These are phyloP conservation scores for mouse (Mus musculus) DNA, from an alignment of 2,113 vertebrate genomes.

Conservation along the genomic window DNA sequence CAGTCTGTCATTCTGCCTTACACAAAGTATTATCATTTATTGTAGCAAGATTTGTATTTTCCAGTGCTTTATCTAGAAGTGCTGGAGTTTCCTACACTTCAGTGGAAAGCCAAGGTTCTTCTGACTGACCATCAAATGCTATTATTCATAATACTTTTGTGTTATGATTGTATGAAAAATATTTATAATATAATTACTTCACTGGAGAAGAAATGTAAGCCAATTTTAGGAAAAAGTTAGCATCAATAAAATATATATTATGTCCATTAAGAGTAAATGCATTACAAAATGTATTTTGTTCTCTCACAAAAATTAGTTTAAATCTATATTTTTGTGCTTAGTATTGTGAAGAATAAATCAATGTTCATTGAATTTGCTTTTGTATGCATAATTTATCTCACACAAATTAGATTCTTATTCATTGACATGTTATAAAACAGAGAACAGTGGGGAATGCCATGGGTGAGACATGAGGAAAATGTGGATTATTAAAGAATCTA, in stretches of 20 bases:
- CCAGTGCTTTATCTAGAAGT: neutral
- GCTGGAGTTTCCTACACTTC: neutral
- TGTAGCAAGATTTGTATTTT: neutral
- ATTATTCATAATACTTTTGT: neutral
- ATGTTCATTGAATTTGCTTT: neutral
- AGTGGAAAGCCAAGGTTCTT: neutral
- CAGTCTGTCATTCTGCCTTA: neutral
- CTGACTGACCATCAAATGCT: neutral
- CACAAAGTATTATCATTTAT: neutral
- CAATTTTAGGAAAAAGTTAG: slow-evolving; percentile 35
- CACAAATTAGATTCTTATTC: neutral
- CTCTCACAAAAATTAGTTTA: neutral
- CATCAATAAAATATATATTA: slow-evolving; percentile 60
- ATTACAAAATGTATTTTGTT: neutral
- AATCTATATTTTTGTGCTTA: neutral
- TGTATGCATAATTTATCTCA: neutral
- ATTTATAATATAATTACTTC: slow-evolving; percentile 46
- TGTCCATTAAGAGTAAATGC: slow-evolving; percentile 42
- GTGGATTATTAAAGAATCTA: neutral
- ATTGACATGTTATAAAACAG: neutral
- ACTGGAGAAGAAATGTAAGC: slow-evolving; percentile 38
- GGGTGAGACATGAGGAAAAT: neutral
- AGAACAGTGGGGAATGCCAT: neutral
- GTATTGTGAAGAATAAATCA: neutral
- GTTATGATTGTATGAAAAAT: neutral